These are phyloP conservation scores for Tridacna crocea DNA, from an alignment of 2,888 invertebrate species.

Conservation along the genomic window DNA sequence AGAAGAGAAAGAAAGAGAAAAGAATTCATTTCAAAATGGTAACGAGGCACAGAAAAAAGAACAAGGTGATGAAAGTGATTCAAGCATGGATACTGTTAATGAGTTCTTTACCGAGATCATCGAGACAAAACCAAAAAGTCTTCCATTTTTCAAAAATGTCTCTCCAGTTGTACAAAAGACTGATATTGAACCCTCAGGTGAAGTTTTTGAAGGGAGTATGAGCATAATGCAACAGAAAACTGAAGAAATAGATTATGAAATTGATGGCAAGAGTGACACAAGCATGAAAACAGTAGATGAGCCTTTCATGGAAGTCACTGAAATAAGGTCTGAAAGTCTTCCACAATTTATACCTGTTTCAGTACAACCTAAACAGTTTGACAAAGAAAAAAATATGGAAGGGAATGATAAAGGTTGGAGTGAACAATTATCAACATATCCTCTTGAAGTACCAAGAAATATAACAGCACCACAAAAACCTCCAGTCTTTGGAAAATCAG, in stretches of 20 bases:
- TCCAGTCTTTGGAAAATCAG: slow-evolving; percentile 42
- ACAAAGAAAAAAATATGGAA: neutral
- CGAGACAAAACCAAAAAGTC: neutral
- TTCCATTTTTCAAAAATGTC: neutral
- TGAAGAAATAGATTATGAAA: neutral
- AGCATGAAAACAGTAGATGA: slow-evolving; percentile 18
- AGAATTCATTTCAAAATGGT: neutral
- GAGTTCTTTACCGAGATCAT: slow-evolving; percentile 18
- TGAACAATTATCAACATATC: neutral
- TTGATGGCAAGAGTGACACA: neutral
- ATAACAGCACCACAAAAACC: neutral
- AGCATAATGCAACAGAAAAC: too few species aligned
- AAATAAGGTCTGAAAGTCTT: neutral
- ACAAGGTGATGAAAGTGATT: slow-evolving; percentile 7
- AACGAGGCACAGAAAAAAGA: neutral
- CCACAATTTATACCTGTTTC: neutral
- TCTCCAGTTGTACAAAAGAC: neutral
- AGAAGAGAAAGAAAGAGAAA: too few species aligned
- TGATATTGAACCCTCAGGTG: too few species aligned
- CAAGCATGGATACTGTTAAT: slow-evolving; percentile 10
- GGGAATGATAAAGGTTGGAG: too few species aligned
- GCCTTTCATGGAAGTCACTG: slow-evolving; percentile 7
- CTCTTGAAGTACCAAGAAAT: neutral
- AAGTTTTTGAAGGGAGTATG: neutral
- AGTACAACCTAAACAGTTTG: neutral